phyloP scores from a whole-genome alignment of 2,113 vertebrate genomes.

The Azemiops feae region DNA sequence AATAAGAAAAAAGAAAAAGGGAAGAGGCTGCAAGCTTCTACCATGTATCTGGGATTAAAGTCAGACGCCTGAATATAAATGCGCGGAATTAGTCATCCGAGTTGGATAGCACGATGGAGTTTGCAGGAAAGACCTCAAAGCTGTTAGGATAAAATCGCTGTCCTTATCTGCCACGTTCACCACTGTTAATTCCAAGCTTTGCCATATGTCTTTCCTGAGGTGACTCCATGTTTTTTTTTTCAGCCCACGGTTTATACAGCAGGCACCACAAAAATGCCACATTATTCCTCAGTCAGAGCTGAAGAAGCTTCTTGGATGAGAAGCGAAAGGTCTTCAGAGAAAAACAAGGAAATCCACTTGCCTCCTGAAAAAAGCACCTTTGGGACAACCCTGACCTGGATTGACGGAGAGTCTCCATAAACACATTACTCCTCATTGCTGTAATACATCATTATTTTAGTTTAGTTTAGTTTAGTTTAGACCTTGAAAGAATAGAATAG shows the following conservation, averaged over 20 bases:
- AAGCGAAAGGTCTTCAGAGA: no score
- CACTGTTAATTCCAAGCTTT: neutral
- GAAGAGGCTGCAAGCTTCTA: neutral
- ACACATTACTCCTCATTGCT: no score
- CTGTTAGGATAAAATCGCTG: neutral
- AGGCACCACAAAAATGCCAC: no score
- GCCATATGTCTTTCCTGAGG: neutral
- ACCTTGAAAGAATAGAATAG: no score
- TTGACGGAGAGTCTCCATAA: no score
- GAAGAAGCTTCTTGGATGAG: no score
- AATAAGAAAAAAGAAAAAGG: neutral
- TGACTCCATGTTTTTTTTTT: neutral
- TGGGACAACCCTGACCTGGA: no score
- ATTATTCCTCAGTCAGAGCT: no score
- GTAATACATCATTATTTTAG: no score
- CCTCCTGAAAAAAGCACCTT: no score
- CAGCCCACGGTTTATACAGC: neutral
- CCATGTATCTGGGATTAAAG: neutral
- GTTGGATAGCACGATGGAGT: neutral
- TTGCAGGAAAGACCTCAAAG: neutral
- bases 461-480: no score
- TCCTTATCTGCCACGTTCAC: neutral
- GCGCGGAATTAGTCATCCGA: neutral
- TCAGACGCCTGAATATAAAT: neutral
- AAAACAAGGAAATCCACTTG: no score